Evolutionary conservation across 2,888 invertebrate species (phyloP).

Genomic region (Boloria selene): DNA sequence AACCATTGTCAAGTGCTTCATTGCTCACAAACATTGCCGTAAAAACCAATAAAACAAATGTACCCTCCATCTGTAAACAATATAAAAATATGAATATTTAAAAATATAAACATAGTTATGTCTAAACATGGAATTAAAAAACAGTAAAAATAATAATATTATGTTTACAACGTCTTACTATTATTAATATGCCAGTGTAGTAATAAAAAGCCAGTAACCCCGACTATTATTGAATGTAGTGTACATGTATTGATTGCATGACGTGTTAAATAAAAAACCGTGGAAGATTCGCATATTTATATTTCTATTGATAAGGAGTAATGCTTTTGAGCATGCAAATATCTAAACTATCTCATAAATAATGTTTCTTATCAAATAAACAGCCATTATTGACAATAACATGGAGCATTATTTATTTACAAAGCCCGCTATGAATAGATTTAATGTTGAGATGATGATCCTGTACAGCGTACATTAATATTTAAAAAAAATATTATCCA

Average conservation of each 20-base stretch:
- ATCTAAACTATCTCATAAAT: slow-evolving; percentile 32
- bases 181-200: too few relatives aligned
- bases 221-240: too few relatives aligned
- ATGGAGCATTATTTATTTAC: too few relatives aligned
- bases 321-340: slow-evolving; percentile 34
- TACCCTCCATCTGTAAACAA: slow-evolving; percentile 26
- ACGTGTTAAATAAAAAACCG: not conserved
- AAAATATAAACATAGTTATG: not conserved
- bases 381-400: not conserved
- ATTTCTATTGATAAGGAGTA: slow-evolving; percentile 22
- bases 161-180: slow-evolving; percentile 2
- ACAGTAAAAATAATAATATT: not conserved
- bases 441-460: too few relatives aligned
- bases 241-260: not conserved
- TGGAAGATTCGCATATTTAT: slow-evolving; percentile 5
- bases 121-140: not conserved
- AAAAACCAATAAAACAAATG: slow-evolving; percentile 43
- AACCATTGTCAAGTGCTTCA: slow-evolving; percentile 81
- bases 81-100: not conserved
- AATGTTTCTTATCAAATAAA: slow-evolving; percentile 10
- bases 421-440: too few relatives aligned
- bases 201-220: not conserved
- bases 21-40: slow-evolving; percentile 43
- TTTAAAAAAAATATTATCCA: too few relatives aligned
- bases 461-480: too few relatives aligned